phyloP scores from a whole-genome alignment of 2,113 vertebrate genomes.

The Calcarius ornatus region DNA sequence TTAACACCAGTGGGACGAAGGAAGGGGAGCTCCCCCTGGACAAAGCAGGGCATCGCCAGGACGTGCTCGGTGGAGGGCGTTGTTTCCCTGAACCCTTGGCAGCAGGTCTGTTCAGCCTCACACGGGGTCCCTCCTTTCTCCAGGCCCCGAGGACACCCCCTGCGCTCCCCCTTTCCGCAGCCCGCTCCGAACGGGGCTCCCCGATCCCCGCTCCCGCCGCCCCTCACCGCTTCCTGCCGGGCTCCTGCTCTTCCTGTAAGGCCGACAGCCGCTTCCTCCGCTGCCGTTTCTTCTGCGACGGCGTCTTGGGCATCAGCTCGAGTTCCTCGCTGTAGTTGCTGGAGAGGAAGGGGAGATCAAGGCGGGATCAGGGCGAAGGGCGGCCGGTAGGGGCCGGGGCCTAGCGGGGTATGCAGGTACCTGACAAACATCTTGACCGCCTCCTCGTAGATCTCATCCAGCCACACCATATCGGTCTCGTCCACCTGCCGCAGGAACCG shows the following conservation, averaged over 20 bases:
- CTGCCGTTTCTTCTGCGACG: slow-evolving; percentile 88
- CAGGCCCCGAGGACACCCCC: not conserved
- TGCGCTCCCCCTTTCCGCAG: rapidly evolving
- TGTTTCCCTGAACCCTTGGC: rapidly evolving
- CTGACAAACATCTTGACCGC: slow-evolving; percentile 85
- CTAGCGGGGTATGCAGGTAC: slow-evolving; percentile 31
- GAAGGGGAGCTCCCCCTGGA: not conserved
- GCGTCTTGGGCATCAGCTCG: slow-evolving; percentile 94
- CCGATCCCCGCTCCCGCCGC: not conserved
- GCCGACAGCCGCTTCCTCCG: slow-evolving; percentile 79
- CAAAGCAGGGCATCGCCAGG: not conserved
- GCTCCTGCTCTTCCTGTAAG: slow-evolving; percentile 64
- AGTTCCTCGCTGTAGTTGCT: slow-evolving; percentile 86
- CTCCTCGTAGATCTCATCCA: slow-evolving; percentile 87
- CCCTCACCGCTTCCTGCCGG: slow-evolving; percentile 76
- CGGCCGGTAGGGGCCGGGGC: not conserved
- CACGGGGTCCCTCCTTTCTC: no score
- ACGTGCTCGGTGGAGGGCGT: rapidly evolving
- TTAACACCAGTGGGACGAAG: not conserved
- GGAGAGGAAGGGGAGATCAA: not conserved
- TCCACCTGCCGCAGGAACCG: slow-evolving; percentile 78
- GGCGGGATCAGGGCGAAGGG: not conserved
- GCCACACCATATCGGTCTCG: slow-evolving; percentile 85
- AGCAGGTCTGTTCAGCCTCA: rapidly evolving
- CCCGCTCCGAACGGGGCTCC: no score